A percentile compares a stretch with the other conserved stretches of the same genome.
phyloP scores from a whole-genome alignment of 2,113 vertebrate genomes.

The Osmerus mordax region DNA sequence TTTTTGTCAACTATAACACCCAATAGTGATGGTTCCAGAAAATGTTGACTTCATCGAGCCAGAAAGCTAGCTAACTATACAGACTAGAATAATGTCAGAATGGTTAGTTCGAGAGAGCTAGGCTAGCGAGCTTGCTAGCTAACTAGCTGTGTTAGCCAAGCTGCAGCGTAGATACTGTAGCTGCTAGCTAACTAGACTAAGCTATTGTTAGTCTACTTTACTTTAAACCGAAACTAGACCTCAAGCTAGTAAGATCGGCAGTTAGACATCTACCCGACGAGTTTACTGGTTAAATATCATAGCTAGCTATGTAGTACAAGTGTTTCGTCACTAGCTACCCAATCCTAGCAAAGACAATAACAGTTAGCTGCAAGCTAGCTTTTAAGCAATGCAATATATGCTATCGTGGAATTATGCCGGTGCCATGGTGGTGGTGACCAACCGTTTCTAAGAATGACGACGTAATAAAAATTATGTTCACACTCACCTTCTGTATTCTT shows the following conservation, averaged over 20 bases:
- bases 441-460: conserved; percentile 10
- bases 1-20: not conserved
- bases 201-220: no score
- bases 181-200: no score
- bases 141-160: no score
- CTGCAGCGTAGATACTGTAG: no score
- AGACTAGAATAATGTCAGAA: not conserved
- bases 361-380: not conserved
- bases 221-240: no score
- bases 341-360: not conserved
- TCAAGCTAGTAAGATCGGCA: no score
- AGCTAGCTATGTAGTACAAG: no score
- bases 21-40: not conserved
- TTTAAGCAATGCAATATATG: not conserved
- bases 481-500: conserved; percentile 69
- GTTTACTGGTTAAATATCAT: no score
- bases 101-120: no score
- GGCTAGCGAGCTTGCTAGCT: no score
- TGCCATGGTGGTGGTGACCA: not conserved
- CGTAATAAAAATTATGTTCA: conserved; percentile 7
- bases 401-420: not conserved
- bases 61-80: not conserved
- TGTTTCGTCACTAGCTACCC: no score
- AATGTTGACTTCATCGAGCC: not conserved
- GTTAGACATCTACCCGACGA: no score